Base-by-base conservation (phyloP, 2,797 vertebrate genomes). In the Premnoplex brunnescens region DNA sequence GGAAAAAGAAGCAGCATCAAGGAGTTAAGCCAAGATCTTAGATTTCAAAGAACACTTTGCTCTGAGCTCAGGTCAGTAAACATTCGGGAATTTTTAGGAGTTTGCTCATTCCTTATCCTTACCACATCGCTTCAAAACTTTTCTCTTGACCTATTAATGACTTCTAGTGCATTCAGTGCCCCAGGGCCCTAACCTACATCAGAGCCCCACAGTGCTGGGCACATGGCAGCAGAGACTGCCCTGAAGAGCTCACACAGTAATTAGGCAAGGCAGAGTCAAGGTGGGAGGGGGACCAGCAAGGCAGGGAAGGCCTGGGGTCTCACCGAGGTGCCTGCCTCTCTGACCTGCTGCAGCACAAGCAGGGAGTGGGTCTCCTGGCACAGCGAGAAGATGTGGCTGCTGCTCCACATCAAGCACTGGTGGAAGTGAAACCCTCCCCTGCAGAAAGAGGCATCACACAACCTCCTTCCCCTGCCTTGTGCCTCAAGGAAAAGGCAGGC, bases 131-230 rank as follows among this genome's bases (percentile, higher is more conserved):
- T 30, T 82, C 44, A 72, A 48, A 82, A 22, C 26, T 59, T 81
- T 76, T 84, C 41, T 58, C 39, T 83, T 92, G 82, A 80, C 89
- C 91, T 91, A 84, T 89, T 96, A 93, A 92, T 49, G 66, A 66
- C 63, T 94, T 89, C 28, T 52, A 52, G 34, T 22, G 37, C 28
- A 36, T 30, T 75, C 37, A 73, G 36, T 56, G 62, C 92, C 78
- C 79, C 68, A 75, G 69, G 62, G 95, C n/a, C 76, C 55, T 89
- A 85, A 69, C 92, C 76, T 92, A 95, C 62, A 95, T 86, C 80
- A 89, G 32, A 93, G 52, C 24, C 28, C 63, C 43, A 9, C 4
- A 13, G 26, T 60, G 68, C 60, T 9, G 10, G 81, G 72, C 78
- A 91, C 32, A 51, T 1, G 13, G 88, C 7, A 3, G 46, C 55